These are phyloP conservation scores for Cladopsammia gracilis DNA, from an alignment of 64 coral and sea anemone genomes.

Conservation along the genomic window DNA sequence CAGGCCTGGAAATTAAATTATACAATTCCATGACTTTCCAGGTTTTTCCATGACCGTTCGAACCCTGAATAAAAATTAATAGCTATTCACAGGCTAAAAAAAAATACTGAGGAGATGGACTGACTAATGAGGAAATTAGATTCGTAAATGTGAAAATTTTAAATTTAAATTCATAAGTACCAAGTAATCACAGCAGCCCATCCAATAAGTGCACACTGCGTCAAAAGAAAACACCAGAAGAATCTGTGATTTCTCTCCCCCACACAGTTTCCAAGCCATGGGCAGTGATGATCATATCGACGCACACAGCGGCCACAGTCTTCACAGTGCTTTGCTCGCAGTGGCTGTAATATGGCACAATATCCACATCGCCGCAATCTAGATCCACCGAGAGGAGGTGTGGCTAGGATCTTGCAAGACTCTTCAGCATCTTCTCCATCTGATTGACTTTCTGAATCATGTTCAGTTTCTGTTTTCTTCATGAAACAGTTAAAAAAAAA, in stretches of 20 bases:
- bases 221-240: slow-evolving; percentile 95
- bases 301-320: slow-evolving; percentile 97
- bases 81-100: too few relatives aligned
- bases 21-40: too few relatives aligned
- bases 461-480: slow-evolving; percentile 70
- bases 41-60: too few relatives aligned
- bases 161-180: slow-evolving; percentile 31
- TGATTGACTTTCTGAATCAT: slow-evolving; percentile 62
- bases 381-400: slow-evolving; percentile 83
- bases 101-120: too few relatives aligned
- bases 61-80: too few relatives aligned
- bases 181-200: slow-evolving; percentile 92
- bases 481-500: background rate
- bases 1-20: too few relatives aligned
- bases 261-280: slow-evolving; percentile 98
- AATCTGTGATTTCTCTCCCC: slow-evolving; percentile 99
- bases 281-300: slow-evolving; percentile 98
- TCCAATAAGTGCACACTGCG: slow-evolving; percentile 73
- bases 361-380: slow-evolving; percentile 95
- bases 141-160: too few relatives aligned
- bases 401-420: slow-evolving; percentile 90
- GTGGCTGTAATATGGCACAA: slow-evolving; percentile 93
- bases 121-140: too few relatives aligned
- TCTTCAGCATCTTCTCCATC: slow-evolving; percentile 86
- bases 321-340: slow-evolving; percentile 97